A percentile compares a stretch with the other conserved stretches of the same genome.
phyloP scores from a whole-genome alignment of 1,140 invertebrate species.

The Hestina assimilis region DNA sequence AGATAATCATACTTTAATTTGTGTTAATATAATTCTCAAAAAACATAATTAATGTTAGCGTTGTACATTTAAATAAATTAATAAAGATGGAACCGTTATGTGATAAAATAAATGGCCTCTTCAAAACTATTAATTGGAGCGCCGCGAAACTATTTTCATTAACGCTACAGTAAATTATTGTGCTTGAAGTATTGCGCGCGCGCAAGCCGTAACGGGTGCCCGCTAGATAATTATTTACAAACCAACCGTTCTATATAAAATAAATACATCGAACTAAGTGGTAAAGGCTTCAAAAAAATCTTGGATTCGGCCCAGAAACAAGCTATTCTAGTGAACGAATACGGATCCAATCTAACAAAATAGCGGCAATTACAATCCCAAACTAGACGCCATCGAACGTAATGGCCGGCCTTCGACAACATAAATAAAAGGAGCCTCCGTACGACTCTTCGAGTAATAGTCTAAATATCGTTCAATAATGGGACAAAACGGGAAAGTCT shows the following conservation, averaged over 20 bases:
- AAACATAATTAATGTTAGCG: no score
- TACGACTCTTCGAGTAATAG: slow-evolving; percentile 51
- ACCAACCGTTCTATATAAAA: slow-evolving; percentile 15
- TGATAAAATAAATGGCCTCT: slow-evolving; percentile 12
- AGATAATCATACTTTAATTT: no score
- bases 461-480: slow-evolving; percentile 69
- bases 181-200: slow-evolving; percentile 38
- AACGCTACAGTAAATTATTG: slow-evolving; percentile 39
- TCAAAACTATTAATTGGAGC: slow-evolving; percentile 32
- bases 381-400: slow-evolving; percentile 54
- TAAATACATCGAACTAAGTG: slow-evolving; percentile 6
- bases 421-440: slow-evolving; percentile 49
- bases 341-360: slow-evolving; percentile 66
- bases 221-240: slow-evolving; percentile 41
- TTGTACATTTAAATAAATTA: no score
- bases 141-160: slow-evolving; percentile 24
- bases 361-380: slow-evolving; percentile 66
- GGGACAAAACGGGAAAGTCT: slow-evolving; percentile 48
- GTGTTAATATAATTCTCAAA: no score
- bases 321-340: slow-evolving; percentile 48
- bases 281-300: slow-evolving; percentile 18
- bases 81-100: slow-evolving; percentile 1
- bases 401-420: slow-evolving; percentile 58
- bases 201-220: slow-evolving; percentile 34
- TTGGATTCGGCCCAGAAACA: slow-evolving; percentile 28